These are phyloP conservation scores for Oxygymnocypris stewartii DNA, from an alignment of 2,113 vertebrate species.

Conservation along the genomic window DNA sequence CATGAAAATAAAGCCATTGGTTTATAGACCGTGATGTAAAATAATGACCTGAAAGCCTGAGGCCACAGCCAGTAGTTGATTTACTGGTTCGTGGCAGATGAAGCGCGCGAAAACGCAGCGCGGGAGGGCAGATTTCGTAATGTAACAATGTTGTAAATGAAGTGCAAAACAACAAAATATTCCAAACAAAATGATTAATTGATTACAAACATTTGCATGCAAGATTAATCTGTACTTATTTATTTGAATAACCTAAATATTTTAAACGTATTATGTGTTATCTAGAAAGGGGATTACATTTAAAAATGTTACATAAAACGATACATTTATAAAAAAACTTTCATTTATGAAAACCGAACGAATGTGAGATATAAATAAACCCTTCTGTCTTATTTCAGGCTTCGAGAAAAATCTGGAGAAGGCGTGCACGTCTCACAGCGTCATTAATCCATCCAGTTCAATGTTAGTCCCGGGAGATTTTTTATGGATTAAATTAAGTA, in stretches of 20 bases:
- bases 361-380: neutral
- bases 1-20: constrained; percentile 69
- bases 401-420: constrained; percentile 55
- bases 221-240: neutral
- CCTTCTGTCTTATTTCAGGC: neutral
- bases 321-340: neutral
- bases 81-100: constrained; percentile 50
- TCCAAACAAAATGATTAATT: neutral
- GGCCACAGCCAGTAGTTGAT: constrained; percentile 63
- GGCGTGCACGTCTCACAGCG: constrained; percentile 67
- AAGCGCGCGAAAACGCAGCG: neutral
- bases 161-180: neutral
- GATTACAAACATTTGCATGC: neutral
- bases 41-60: constrained; percentile 68
- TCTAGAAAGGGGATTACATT: neutral
- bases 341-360: neutral
- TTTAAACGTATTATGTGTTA: neutral
- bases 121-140: constrained; percentile 1
- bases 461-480: constrained; percentile 75
- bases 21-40: constrained; percentile 67
- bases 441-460: constrained; percentile 72
- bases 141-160: neutral
- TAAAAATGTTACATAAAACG: neutral
- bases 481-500: constrained; percentile 80
- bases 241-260: neutral